Percentiles rank a stretch among this genome's conserved stretches.
phyloP scores from a whole-genome alignment of 2,113 vertebrate genomes.

The Oncorhynchus masou region DNA sequence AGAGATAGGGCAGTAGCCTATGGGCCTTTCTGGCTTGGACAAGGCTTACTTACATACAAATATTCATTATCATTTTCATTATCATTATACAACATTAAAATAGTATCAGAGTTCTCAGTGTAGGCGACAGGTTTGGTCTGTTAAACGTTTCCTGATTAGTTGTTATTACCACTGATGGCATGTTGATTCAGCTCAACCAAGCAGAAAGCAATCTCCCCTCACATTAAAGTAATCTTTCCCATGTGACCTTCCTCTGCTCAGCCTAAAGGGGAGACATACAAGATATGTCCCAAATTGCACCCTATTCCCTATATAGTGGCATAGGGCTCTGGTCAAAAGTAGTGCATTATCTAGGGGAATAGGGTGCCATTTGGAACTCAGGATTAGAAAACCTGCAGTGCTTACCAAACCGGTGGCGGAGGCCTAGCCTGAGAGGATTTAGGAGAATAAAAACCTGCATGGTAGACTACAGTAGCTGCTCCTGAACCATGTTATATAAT shows the following conservation, averaged over 20 bases:
- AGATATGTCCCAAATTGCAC: too few relatives aligned
- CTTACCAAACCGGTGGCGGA: constrained; percentile 45
- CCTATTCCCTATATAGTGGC: neutral
- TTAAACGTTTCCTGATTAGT: constrained; percentile 48
- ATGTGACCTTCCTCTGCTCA: constrained; percentile 54
- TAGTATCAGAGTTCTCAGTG: neutral
- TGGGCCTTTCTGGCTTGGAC: too few relatives aligned
- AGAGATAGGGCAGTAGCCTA: too few relatives aligned
- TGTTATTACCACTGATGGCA: constrained; percentile 42
- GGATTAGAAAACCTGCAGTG: constrained; percentile 44
- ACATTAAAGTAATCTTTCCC: constrained; percentile 66
- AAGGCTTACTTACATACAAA: too few relatives aligned
- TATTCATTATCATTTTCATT: too few relatives aligned
- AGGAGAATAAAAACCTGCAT: constrained; percentile 37
- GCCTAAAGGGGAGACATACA: too few relatives aligned
- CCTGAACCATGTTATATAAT: constrained; percentile 26
- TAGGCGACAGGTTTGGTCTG: neutral
- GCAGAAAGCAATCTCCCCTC: constrained; percentile 57
- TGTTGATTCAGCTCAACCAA: constrained; percentile 45
- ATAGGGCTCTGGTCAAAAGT: too few relatives aligned
- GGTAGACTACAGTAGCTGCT: constrained; percentile 9
- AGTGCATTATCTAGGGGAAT: neutral
- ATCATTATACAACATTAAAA: neutral
- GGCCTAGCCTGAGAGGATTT: constrained; percentile 58
- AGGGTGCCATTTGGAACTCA: neutral